Percentiles rank a stretch among this genome's conserved stretches.
phyloP scores from a whole-genome alignment of 2,888 invertebrate genomes.

The Aleiodes alternator region DNA sequence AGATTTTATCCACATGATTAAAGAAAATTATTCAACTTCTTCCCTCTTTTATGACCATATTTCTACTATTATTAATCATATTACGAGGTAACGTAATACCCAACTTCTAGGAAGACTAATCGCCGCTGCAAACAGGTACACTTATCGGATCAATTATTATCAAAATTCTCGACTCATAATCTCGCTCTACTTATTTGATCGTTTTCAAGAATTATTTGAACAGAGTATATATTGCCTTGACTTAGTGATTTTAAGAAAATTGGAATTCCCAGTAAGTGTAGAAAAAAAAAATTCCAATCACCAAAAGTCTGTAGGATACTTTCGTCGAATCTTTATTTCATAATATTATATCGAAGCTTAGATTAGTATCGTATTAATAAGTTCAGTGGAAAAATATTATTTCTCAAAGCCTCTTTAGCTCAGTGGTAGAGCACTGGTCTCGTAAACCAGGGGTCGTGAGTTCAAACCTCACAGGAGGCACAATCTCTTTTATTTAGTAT shows the following conservation, averaged over 20 bases:
- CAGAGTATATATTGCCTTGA: too few species aligned
- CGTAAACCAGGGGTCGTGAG: constrained; percentile 92
- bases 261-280: too few species aligned
- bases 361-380: not conserved
- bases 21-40: too few species aligned
- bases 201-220: not conserved
- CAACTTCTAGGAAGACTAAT: constrained; percentile 12
- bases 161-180: constrained; percentile 21
- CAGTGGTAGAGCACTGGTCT: constrained; percentile 92
- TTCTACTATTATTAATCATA: not conserved
- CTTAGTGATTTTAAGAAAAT: too few species aligned
- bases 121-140: constrained; percentile 4
- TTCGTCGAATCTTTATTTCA: not conserved
- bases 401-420: constrained; percentile 83
- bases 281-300: too few species aligned
- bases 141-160: constrained; percentile 39
- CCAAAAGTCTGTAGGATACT: too few species aligned
- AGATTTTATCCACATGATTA: not conserved
- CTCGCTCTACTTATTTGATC: constrained; percentile 9
- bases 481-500: constrained; percentile 55
- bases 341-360: too few species aligned
- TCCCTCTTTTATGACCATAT: not conserved
- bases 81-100: not conserved
- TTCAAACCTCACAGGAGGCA: constrained; percentile 92
- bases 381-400: constrained; percentile 15